Evolutionary conservation across 2,888 invertebrate species (phyloP), one percentile per base, ranked within the genome.

Genomic region (Microchrysa polita): DNA sequence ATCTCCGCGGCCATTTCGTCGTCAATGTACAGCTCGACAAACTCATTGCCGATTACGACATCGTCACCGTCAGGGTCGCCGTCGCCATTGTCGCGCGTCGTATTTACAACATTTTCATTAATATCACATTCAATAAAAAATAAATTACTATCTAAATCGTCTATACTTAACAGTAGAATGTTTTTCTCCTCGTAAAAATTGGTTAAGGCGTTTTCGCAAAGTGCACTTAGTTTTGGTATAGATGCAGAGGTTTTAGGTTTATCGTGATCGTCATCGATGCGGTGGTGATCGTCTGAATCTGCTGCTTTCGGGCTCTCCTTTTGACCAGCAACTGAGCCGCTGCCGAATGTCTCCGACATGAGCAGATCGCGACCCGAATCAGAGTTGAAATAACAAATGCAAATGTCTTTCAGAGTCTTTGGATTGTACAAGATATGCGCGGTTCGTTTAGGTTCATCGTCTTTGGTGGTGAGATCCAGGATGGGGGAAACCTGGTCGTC

Each of bases 131-230:
- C 82, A 77, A 84, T 81, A 79, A 84, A 82, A 78, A 81, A 83
- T 61, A 84, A 79, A 81, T 80, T 79, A 72, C 57, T 63, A 74
- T 71, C 57, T 77, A 82, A 82, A 76, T 81, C 82, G 76, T 83
- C 81, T 77, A 83, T 81, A 73, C 83, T 83, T 69, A 69, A 55
- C 23, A 69, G 48, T 69, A 69, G 55, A 57, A 57, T 55, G 27
- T 69, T 44, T 23, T 71, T 74, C 27, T 73, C 65, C 71, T 77
- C 79, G 78, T 80, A 84, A 81, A 82, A 83, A 82, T 83, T 83
- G 81, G 81, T 83, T 84, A 84, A 83, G 83, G 84, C 84, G 83
- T 80, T 81, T 81, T 83, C 83, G 81, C 84, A 84, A 83, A 84
- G 84, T 82, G 83, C 84, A 84, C 84, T 84, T 84, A 84, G 80